Percentiles rank a stretch among this genome's conserved stretches.
Conservation (phyloP, 2,113 vertebrate genomes). For the Haliaeetus leucogaster region DNA sequence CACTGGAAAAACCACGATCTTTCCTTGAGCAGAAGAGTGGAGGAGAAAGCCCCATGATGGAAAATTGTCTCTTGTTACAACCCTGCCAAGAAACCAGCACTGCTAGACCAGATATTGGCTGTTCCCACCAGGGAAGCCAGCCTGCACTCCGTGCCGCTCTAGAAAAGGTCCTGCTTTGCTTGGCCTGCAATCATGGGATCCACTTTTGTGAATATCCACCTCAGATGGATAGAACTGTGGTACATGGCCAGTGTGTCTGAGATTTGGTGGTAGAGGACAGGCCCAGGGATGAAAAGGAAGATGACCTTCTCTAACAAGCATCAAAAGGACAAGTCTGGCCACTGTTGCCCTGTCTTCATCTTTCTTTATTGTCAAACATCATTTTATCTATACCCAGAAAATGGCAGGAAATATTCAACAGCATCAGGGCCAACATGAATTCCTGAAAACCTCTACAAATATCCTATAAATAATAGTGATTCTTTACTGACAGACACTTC, state of each 20-base stretch:
- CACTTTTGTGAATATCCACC: not conserved
- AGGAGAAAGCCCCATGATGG: not conserved
- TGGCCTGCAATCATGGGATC: not conserved
- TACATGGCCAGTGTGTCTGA: accelerated
- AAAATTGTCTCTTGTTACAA: not conserved
- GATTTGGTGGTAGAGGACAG: not conserved
- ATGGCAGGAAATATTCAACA: not conserved
- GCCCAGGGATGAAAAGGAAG: not conserved
- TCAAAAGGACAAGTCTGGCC: not conserved
- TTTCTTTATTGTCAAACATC: not conserved
- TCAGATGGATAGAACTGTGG: not conserved
- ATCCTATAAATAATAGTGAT: not conserved
- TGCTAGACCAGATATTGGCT: not conserved
- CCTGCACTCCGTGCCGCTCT: not conserved
- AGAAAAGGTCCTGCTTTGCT: not conserved
- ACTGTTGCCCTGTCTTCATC: not conserved
- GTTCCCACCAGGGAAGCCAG: not conserved
- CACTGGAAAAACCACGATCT: accelerated
- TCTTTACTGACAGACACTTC: not conserved
- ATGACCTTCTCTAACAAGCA: not conserved
- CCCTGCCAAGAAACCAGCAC: not conserved
- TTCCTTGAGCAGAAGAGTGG: not conserved
- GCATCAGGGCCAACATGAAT: accelerated
- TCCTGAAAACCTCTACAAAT: not conserved
- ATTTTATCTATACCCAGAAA: not conserved